Evolutionary conservation across 2,888 invertebrate genomes (phyloP).

Genomic region (Archips xylosteana): DNA sequence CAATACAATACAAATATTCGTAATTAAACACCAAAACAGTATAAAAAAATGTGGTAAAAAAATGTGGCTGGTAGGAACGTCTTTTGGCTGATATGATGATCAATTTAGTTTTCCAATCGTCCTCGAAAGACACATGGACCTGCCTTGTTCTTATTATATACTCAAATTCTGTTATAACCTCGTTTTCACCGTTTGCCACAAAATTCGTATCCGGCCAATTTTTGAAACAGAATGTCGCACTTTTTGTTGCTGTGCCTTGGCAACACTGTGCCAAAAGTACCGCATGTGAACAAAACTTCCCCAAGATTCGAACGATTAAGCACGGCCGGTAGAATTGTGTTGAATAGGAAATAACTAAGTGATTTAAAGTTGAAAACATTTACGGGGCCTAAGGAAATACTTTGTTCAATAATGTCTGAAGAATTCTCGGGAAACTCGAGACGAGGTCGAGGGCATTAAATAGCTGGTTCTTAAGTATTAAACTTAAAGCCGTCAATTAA

Average conservation of each 20-base stretch:
- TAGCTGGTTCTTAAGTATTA: not conserved
- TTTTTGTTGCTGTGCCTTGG: not conserved
- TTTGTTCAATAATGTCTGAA: constrained; percentile 4
- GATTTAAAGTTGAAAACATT: constrained; percentile 2
- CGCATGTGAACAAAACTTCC: not conserved
- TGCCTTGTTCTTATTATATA: too few species aligned
- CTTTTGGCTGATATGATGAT: too few species aligned
- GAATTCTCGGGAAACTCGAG: constrained; percentile 1
- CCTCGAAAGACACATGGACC: too few species aligned
- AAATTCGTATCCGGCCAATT: too few species aligned
- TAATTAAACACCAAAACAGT: too few species aligned
- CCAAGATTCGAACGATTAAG: not conserved
- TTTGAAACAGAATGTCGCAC: not conserved
- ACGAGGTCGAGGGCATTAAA: not conserved
- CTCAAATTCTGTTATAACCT: too few species aligned
- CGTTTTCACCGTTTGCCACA: too few species aligned
- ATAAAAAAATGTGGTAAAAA: too few species aligned
- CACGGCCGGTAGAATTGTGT: not conserved
- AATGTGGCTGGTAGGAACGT: too few species aligned
- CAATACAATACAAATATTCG: too few species aligned
- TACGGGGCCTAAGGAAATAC: not conserved
- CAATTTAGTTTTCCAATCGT: too few species aligned
- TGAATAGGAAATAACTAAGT: not conserved
- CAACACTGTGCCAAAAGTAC: not conserved
- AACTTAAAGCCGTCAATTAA: not conserved